Evolutionary conservation across 1,140 invertebrate genomes (phyloP), one percentile per base, ranked within the genome.

Genomic region (Drosophila sproati): DNA sequence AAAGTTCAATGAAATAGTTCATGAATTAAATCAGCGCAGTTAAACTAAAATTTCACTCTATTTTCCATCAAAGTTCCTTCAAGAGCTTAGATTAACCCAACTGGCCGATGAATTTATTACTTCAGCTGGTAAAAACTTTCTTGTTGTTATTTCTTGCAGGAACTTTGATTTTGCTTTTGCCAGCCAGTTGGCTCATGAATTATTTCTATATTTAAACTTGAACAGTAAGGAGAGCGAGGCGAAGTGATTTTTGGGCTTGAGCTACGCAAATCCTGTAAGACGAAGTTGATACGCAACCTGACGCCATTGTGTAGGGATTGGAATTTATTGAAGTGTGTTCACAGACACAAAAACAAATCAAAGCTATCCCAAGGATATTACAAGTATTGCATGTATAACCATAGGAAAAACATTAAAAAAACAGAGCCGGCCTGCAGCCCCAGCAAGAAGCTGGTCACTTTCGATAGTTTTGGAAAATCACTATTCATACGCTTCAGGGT

Each of bases 121-220:
- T 82, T 82, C 71, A 82, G 80, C 66, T 78, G 80, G 48, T 32
- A 43, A n/a, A 43, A 43, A 43, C 39, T 43, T 43, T 43, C n/a
- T 45, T 32, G 20, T 45, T 56, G 32, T 54, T 28, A 64, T 51
- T 63, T 73, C 73, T 72, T 67, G 61, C 52, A 59, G 55, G 39
- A 43, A 43, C 39, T 43, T 43, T 43, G 39, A 43, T 43, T 43
- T 43, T n/a, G 10, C 39, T n/a, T 43, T 43, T 43, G 10, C 10
- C n/a, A 43, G 10, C 10, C n/a, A 43, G 39, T 10, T 4, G n/a
- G 39, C 4, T 43, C 39, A 43, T 43, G 39, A 43, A 43, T 43
- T 43, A n/a, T 43, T 43, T 43, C 10, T 8, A n/a, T 43, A 43
- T 43, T 43, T 43, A n/a, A 2, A 10, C 39, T 20, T 20, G 20